Evolutionary conservation across 2,113 vertebrate genomes (phyloP), one percentile per base, ranked within the genome.

Genomic region (Nyctereutes procyonoides): DNA sequence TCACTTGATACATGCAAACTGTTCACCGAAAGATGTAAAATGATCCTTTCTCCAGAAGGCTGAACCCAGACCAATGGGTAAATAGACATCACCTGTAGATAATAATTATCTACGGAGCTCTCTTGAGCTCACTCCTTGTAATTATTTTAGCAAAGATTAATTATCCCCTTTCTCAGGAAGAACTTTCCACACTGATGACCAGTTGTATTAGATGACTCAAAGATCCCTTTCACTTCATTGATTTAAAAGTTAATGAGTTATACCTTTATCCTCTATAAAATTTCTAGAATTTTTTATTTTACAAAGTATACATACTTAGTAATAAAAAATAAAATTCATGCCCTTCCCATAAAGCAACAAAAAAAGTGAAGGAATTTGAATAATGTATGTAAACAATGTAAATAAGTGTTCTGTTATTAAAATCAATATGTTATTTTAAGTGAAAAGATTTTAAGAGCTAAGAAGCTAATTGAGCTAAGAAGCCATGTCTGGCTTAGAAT

Each of bases 111-210:
- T 77, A 38, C 28, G 35, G 67, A 76, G 17, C 56, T 67, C 38
- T 73, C 83, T 87, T 83, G 32, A 63, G 63, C 38, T 86, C 15
- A 55, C 51, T 83, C 10, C 15, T 90, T 87, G 30, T 35, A 93
- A 97, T 86, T 88, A 71, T 62, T 71, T 80, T 55, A 84, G 62
- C 82, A 80, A 84, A 69, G 55, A 87, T 38, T 81, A 65, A 43
- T 79, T 65, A 26, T 81, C 19, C 35, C n/a, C 3, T 56, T 91
- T 89, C 26, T 32, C 19, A 58, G n/a, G 8, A 71, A 90, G 79
- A 92, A 88, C 51, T 82, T 79, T 12, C 62, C 88, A 35, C 30
- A 58, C 6, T 60, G 35, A n/a, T 80, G 22, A 90, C 48, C 6
- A 26, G 1, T 35, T 93, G 8, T 1, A 43, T 26, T 74, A 71